Evolutionary conservation across 2,888 invertebrate species (phyloP), one percentile per base, ranked within the genome.

Genomic region (Pomacea canaliculata): DNA sequence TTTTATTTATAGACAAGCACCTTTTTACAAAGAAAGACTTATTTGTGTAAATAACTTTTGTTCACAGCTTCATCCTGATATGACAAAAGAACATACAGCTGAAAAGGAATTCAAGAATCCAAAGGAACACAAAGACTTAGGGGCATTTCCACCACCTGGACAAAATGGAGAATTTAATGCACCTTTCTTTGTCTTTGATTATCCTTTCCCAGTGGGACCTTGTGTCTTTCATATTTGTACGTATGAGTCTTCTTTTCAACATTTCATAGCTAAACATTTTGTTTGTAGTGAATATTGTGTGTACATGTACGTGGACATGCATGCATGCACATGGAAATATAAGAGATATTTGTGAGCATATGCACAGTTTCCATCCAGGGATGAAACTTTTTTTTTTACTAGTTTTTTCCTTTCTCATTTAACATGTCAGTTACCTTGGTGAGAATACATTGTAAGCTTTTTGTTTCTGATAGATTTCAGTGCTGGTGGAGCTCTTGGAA

Each of bases 401-500:
- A 51, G 51, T 51, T 56, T 16, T 56, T 56, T 56, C 51, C 3
- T 56, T 56, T 56, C 51, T 56, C 12, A 56, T 56, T 63, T 63
- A 27, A 63, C 63, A 7, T 63, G 7, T 63, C 10, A 18, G 16
- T 19, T 27, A 63, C 63, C 19, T 63, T n/a, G 37, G 37, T 63
- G 12, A 23, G 19, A 23, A 23, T 63, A 16, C 19, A n/a, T 1
- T 16, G 19, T 19, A 4, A 7, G 16, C 4, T 23, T 63, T 63
- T 27, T 63, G 19, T 63, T 63, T 12, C 19, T 59, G 48, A 9
- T 56, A 70, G 70, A 70, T 19, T 70, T 70, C 27, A 23, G 7
- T 13, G 70, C 70, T 48, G 70, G 23, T 46, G 70, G 70, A 16
- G 70, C 59, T 16, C 18, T 70, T 59, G 70, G 70, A 18, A 13